Percentiles rank a stretch among this genome's conserved stretches.
phyloP scores from a whole-genome alignment of 2,888 invertebrate species.

The Heteromurus nitidus region DNA sequence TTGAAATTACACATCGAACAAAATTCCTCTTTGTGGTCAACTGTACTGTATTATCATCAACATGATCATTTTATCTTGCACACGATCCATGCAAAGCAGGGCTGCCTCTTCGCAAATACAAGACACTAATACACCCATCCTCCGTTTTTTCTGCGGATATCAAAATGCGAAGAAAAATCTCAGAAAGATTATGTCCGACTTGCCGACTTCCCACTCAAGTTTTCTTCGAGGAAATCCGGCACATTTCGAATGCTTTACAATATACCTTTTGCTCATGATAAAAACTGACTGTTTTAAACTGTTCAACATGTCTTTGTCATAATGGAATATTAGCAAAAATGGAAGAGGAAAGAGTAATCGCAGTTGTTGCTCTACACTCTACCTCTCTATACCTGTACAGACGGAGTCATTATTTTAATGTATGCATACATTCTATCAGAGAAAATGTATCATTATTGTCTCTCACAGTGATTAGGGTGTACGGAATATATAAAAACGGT shows the following conservation, averaged over 20 bases:
- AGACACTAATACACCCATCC: background rate
- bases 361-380: constrained; percentile 11
- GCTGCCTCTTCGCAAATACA: background rate
- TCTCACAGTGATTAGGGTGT: constrained; percentile 41
- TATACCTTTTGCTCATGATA: too few relatives aligned
- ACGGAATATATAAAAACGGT: constrained; percentile 15
- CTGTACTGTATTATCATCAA: constrained; percentile 16
- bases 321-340: constrained; percentile 23
- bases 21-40: constrained; percentile 23
- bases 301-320: background rate
- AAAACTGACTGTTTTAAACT: background rate
- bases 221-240: constrained; percentile 61
- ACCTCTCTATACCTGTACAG: too few relatives aligned
- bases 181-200: constrained; percentile 46
- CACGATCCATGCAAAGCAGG: constrained; percentile 4
- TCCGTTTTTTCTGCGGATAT: constrained; percentile 7
- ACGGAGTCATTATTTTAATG: constrained; percentile 41
- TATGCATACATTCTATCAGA: constrained; percentile 37
- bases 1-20: constrained; percentile 44
- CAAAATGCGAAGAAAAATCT: background rate
- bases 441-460: constrained; percentile 51
- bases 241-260: constrained; percentile 32
- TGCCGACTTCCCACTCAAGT: constrained; percentile 42
- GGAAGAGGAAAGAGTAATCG: constrained; percentile 47
- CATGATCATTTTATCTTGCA: background rate